Conservation (phyloP, 2,797 vertebrate genomes). For the Hippoglossus hippoglossus region DNA sequence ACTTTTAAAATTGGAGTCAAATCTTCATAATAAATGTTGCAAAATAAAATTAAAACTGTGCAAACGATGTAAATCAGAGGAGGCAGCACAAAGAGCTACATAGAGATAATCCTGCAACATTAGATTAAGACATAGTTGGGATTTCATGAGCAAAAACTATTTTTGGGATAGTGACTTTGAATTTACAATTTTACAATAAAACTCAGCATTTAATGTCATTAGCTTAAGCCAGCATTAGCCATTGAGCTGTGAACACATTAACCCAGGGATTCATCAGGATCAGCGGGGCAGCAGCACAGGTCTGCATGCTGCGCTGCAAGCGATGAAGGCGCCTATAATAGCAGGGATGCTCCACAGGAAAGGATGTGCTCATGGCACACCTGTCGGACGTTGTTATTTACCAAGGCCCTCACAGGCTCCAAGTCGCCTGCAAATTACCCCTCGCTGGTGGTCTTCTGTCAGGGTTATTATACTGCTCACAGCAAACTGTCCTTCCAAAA, state of each 20-base stretch:
- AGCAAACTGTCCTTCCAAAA: slow-evolving; percentile 53
- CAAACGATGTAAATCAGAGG: not conserved
- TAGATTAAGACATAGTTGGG: not conserved
- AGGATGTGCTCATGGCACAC: slow-evolving; percentile 69
- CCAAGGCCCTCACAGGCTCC: slow-evolving; percentile 51
- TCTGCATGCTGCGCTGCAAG: slow-evolving; percentile 43
- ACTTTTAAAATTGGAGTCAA: too few relatives aligned
- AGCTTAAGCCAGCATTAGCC: slow-evolving; percentile 26
- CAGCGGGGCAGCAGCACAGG: slow-evolving; percentile 30
- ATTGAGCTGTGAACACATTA: slow-evolving; percentile 29
- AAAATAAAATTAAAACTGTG: too few relatives aligned
- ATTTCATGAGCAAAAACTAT: not conserved
- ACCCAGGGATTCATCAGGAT: slow-evolving; percentile 40
- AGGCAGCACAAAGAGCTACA: too few relatives aligned
- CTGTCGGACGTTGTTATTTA: slow-evolving; percentile 79
- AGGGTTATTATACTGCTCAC: slow-evolving; percentile 39
- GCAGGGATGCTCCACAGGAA: slow-evolving; percentile 54
- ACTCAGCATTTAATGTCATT: slow-evolving; percentile 19
- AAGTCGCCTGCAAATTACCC: slow-evolving; percentile 72
- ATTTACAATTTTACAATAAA: not conserved
- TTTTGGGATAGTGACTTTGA: too few relatives aligned
- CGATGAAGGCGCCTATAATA: slow-evolving; percentile 56
- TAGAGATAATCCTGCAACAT: not conserved
- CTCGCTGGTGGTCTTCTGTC: slow-evolving; percentile 66
- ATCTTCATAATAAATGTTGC: too few relatives aligned